phyloP scores from a whole-genome alignment of 2,113 vertebrate species.

The Heterotis niloticus region DNA sequence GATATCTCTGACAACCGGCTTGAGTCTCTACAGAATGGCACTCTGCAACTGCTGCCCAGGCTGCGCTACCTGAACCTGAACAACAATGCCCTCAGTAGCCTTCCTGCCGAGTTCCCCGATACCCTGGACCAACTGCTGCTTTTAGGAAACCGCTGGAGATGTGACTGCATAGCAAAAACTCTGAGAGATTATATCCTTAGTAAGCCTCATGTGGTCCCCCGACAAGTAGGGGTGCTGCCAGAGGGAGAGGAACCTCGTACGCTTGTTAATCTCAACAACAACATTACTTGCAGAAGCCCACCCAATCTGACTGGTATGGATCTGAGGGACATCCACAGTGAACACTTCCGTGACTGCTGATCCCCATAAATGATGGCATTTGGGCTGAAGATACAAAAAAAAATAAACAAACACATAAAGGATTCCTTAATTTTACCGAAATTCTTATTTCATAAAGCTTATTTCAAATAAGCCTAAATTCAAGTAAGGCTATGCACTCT shows the following conservation, averaged over 20 bases:
- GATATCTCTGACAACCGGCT: slow-evolving; percentile 74
- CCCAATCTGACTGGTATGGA: slow-evolving; percentile 67
- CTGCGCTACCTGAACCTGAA: slow-evolving; percentile 79
- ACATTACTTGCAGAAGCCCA: slow-evolving; percentile 83
- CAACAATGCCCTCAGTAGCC: slow-evolving; percentile 71
- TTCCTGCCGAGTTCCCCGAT: slow-evolving; percentile 60
- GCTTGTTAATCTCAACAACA: slow-evolving; percentile 78
- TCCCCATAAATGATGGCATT: not conserved
- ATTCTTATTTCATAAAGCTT: not conserved
- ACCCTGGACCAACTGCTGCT: slow-evolving; percentile 83
- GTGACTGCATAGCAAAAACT: slow-evolving; percentile 71
- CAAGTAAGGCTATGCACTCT: not conserved
- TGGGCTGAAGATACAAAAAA: not conserved
- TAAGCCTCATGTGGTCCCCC: slow-evolving; percentile 69
- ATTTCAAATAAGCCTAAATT: not conserved
- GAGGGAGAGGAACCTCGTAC: slow-evolving; percentile 76
- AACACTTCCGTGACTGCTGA: slow-evolving; percentile 73
- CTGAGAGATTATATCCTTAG: slow-evolving; percentile 73
- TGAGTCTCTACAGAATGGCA: slow-evolving; percentile 56
- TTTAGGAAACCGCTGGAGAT: slow-evolving; percentile 83
- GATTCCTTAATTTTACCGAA: not conserved
- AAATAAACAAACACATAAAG: not conserved
- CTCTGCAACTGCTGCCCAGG: slow-evolving; percentile 63
- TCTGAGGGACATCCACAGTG: slow-evolving; percentile 70
- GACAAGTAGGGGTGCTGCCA: slow-evolving; percentile 68